Evolutionary conservation across 2,888 invertebrate genomes (phyloP), one percentile per base, ranked within the genome.

Genomic region (Eupithecia insigniata): DNA sequence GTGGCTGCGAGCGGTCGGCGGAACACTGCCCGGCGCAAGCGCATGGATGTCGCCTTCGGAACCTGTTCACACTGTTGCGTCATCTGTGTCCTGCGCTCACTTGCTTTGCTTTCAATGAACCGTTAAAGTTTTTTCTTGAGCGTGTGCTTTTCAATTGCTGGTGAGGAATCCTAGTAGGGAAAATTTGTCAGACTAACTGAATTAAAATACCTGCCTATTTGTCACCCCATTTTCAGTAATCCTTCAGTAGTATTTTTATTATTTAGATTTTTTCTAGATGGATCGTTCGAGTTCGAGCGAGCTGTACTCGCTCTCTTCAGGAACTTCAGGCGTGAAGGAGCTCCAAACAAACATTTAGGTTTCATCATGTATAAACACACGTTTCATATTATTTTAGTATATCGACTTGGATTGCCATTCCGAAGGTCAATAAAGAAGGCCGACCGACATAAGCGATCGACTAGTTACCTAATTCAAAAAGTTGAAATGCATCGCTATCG

Each of bases 51-150:
- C 81, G 81, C 80, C 80, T 74, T 74, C 72, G 83, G 87, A 93
- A 93, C 93, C 91, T 91, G 93, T 93, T 90, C 84, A 80, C 66
- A 77, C 79, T 78, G 82, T 81, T 83, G 81, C 73, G 80, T 60
- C 64, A 74, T 71, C 74, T 74, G 69, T 67, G 74, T 72, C 81
- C 83, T 83, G 87, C 90, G 85, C 87, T 88, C 89, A 89, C 90
- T 87, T 91, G 90, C 89, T 93, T 93, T 92, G 90, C 89, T 93
- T 93, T 92, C 92, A 92, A 92, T 93, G 91, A 92, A 93, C 93
- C 93, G 93, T 93, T 94, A 93, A 92, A 86, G 88, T 85, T 89
- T 89, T 89, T 89, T 90, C 85, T 67, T 84, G 83, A 88, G 85
- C 85, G 87, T 87, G 84, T 87, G 73, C 71, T 73, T 78, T 90